Evolutionary conservation across 1,140 invertebrate genomes (phyloP), one percentile per base, ranked within the genome.

Genomic region (Maconellicoccus hirsutus): DNA sequence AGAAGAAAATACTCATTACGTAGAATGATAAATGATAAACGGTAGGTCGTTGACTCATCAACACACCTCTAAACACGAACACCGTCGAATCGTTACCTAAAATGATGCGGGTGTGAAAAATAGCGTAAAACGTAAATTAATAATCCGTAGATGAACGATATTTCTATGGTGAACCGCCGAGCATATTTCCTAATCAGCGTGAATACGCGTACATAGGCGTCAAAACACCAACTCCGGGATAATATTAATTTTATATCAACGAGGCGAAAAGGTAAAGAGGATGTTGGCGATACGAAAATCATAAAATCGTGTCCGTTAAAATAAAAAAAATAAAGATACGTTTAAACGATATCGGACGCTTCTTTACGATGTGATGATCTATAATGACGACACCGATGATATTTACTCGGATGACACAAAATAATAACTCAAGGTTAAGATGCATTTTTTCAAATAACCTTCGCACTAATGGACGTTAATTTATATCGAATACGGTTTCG

Each of bases 61-160:
- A 52, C n/a, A 52, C 42, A 52, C 42, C 12, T 52, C 42, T 33
- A 33, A 33, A 52, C 42, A 52, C n/a, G 16, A 52, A 52, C 29
- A 16, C 42, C 6, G 42, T 16, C 42, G 29, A 52, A 6, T 52
- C 42, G 42, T 52, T 52, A 52, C 42, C 42, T 52, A 52, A 52
- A 52, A 19, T 52, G 42, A 52, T 52, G 42, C 42, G 42, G 42
- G 42, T 52, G 42, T 52, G 42, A 52, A 52, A 52, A 52, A 19
- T 19, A 52, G 42, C 42, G 42, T 52, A 52, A 52, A 52, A 52
- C 42, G 42, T 52, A 52, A 52, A 52, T 52, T 52, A 52, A 52
- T 52, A 52, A 52, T 52, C 16, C n/a, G n/a, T 3, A 6, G n/a
- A 16, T 52, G 42, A 52, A 52, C 42, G 42, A 52, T 52, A 52